These are phyloP conservation scores for Drosophila parabipectinata DNA, from an alignment of 1,140 invertebrate genomes.

Conservation along the genomic window DNA sequence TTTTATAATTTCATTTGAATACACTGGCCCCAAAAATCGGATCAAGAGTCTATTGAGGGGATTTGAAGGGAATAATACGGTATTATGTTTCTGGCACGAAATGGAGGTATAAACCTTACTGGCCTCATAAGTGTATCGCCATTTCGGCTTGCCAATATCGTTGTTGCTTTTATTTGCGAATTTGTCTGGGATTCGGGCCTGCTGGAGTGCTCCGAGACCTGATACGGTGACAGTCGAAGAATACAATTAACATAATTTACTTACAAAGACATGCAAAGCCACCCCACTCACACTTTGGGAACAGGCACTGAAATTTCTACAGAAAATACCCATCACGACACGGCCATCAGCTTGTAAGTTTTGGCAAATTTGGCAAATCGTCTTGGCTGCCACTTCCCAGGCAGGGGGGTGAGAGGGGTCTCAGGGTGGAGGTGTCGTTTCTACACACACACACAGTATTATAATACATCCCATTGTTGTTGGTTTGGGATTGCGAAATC, in stretches of 20 bases:
- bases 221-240: constrained; percentile 67
- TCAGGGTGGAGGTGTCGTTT: constrained; percentile 26
- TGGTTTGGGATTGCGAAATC: constrained; percentile 64
- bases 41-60: background rate
- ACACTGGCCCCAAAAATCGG: background rate
- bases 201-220: constrained; percentile 8
- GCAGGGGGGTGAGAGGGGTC: background rate
- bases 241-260: constrained; percentile 81
- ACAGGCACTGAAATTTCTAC: constrained; percentile 12
- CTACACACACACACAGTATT: constrained; percentile 11
- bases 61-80: no score
- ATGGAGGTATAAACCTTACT: no score
- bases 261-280: constrained; percentile 59
- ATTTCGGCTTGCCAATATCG: constrained; percentile 10
- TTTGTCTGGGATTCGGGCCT: constrained; percentile 4
- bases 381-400: constrained; percentile 48
- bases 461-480: constrained; percentile 23
- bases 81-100: no score
- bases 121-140: constrained; percentile 2
- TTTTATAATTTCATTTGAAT: background rate
- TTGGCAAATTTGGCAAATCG: constrained; percentile 74
- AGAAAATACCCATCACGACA: constrained; percentile 58
- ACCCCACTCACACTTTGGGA: constrained; percentile 1
- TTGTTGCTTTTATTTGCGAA: constrained; percentile 1
- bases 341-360: constrained; percentile 61